A percentile compares a stretch with the other conserved stretches of the same genome.
Evolutionary conservation across 2,797 vertebrate species (phyloP).

Genomic region (Rachycentron canadum): DNA sequence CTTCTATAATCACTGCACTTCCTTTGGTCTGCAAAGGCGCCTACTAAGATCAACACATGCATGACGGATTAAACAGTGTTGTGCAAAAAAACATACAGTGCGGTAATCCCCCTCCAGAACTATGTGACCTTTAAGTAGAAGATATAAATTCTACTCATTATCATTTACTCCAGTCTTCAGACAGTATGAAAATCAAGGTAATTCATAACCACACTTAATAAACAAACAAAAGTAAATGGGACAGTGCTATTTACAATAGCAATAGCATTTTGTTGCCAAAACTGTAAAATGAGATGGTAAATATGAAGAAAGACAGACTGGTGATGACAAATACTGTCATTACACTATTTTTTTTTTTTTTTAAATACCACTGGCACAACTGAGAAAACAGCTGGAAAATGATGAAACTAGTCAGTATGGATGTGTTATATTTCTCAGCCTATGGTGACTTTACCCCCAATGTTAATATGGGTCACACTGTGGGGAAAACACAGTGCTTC

Average conservation of each 20-base stretch:
- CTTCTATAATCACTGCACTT: background rate
- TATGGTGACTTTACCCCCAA: conserved; percentile 58
- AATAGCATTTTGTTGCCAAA: background rate
- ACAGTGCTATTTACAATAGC: background rate
- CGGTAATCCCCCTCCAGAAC: conserved; percentile 63
- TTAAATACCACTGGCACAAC: conserved; percentile 41
- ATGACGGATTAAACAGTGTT: conserved; percentile 68
- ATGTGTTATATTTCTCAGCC: conserved; percentile 79
- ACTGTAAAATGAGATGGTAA: conserved; percentile 15
- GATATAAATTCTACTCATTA: conserved; percentile 22
- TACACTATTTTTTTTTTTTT: conserved; percentile 33
- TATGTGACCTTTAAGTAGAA: conserved; percentile 62
- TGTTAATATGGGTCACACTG: conserved; percentile 54
- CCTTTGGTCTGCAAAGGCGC: conserved; percentile 19
- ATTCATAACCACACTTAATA: background rate
- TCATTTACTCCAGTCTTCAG: background rate
- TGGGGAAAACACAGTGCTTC: conserved; percentile 31
- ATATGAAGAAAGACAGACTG: conserved; percentile 13
- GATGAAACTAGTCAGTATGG: conserved; percentile 50
- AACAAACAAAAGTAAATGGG: conserved; percentile 1
- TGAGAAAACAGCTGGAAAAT: conserved; percentile 53
- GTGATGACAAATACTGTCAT: conserved; percentile 30
- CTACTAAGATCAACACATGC: conserved; percentile 54
- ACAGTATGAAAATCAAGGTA: background rate
- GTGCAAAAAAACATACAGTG: conserved; percentile 69